These are phyloP conservation scores for Brachyptera risi DNA, from an alignment of 2,888 invertebrate species.

Conservation along the genomic window DNA sequence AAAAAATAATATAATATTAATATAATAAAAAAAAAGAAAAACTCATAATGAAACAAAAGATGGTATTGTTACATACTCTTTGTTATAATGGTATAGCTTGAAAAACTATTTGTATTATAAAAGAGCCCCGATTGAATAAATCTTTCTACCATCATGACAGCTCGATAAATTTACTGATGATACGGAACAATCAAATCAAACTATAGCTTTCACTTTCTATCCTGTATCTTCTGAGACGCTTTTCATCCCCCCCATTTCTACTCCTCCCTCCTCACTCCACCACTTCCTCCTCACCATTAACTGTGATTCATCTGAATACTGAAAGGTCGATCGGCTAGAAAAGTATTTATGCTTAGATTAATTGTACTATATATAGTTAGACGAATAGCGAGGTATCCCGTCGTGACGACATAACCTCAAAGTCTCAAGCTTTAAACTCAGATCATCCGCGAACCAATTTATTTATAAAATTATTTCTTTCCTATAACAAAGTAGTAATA, in stretches of 20 bases:
- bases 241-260: neutral
- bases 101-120: neutral
- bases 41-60: slow-evolving; percentile 7
- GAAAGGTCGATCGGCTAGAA: too few species aligned
- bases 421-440: neutral
- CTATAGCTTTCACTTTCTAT: neutral
- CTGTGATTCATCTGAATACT: too few species aligned
- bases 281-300: too few species aligned
- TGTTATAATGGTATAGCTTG: neutral
- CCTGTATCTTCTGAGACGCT: neutral
- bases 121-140: slow-evolving; percentile 11
- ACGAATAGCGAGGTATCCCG: neutral
- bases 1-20: neutral
- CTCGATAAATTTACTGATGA: slow-evolving; percentile 6
- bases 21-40: neutral
- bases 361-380: neutral
- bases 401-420: neutral
- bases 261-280: too few species aligned
- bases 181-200: neutral
- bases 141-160: slow-evolving; percentile 11
- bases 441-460: too few species aligned
- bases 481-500: neutral
- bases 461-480: neutral
- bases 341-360: neutral
- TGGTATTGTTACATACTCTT: slow-evolving; percentile 1